Conservation (phyloP, 1,140 invertebrate species). For the Neodiprion virginianus region DNA sequence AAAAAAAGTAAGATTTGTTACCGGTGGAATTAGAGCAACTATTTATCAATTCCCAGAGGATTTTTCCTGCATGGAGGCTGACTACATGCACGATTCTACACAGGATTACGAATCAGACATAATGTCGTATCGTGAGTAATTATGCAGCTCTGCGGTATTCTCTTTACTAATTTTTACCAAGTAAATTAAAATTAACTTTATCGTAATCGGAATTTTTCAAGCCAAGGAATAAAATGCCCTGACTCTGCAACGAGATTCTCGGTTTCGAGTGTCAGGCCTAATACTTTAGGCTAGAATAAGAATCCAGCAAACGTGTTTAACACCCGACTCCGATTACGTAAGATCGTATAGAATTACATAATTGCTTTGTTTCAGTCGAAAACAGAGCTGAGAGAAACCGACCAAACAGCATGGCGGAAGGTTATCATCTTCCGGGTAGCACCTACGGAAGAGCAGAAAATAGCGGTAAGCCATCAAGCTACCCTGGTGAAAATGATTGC, state of each 20-base stretch:
- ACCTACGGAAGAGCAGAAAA: neutral
- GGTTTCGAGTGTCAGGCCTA: neutral
- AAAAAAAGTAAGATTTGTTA: neutral
- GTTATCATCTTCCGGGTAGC: conserved; percentile 11
- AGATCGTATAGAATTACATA: neutral
- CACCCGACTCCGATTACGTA: neutral
- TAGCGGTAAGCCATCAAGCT: neutral
- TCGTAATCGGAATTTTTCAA: neutral
- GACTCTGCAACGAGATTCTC: neutral
- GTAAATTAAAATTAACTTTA: no score
- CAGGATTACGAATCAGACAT: neutral
- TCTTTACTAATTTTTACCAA: neutral
- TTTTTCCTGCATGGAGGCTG: conserved; percentile 3
- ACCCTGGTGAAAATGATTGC: neutral
- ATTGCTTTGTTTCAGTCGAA: conserved; percentile 7
- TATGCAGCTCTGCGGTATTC: neutral
- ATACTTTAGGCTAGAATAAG: neutral
- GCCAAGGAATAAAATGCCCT: neutral
- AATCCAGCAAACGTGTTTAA: neutral
- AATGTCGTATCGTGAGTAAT: neutral
- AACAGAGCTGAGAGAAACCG: neutral
- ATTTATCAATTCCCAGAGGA: neutral
- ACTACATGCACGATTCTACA: neutral
- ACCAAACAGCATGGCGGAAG: conserved; percentile 1
- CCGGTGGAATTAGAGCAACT: neutral